Percentiles rank a stretch among this genome's conserved stretches.
Evolutionary conservation across 2,113 vertebrate genomes (phyloP).

Genomic region (Heterochromis multidens): DNA sequence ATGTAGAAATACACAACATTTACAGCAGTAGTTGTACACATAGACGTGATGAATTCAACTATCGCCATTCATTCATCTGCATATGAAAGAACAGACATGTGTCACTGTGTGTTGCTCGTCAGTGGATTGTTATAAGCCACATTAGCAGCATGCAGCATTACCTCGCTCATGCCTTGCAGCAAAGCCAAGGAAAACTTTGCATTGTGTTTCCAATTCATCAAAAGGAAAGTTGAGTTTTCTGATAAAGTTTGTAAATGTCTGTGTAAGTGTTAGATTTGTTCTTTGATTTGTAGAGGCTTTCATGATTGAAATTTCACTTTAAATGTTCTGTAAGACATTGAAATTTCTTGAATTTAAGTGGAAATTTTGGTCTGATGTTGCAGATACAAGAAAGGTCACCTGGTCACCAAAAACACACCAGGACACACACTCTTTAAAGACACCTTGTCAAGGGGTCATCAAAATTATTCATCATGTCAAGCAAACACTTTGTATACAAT

Average conservation of each 20-base stretch:
- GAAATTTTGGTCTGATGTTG: neutral
- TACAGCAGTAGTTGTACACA: neutral
- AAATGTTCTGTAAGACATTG: neutral
- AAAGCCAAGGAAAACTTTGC: neutral
- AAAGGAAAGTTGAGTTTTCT: neutral
- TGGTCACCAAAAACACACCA: neutral
- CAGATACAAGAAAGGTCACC: neutral
- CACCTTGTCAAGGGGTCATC: neutral
- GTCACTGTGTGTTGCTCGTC: neutral
- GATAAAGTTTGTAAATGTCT: neutral
- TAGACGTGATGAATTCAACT: too few relatives aligned
- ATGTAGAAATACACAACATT: neutral
- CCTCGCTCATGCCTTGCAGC: neutral
- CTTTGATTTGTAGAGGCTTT: neutral
- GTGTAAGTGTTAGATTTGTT: neutral
- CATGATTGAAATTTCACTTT: neutral
- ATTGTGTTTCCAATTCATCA: neutral
- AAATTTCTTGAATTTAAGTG: neutral
- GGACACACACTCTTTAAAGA: neutral
- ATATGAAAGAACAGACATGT: too few relatives aligned
- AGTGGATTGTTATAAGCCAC: neutral
- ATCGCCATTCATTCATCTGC: too few relatives aligned
- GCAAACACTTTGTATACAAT: neutral
- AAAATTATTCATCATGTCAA: neutral
- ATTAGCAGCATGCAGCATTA: neutral